A percentile compares a stretch with the other conserved stretches of the same genome.
phyloP scores from a whole-genome alignment of 2,797 vertebrate genomes.

The Nyctalus aviator region DNA sequence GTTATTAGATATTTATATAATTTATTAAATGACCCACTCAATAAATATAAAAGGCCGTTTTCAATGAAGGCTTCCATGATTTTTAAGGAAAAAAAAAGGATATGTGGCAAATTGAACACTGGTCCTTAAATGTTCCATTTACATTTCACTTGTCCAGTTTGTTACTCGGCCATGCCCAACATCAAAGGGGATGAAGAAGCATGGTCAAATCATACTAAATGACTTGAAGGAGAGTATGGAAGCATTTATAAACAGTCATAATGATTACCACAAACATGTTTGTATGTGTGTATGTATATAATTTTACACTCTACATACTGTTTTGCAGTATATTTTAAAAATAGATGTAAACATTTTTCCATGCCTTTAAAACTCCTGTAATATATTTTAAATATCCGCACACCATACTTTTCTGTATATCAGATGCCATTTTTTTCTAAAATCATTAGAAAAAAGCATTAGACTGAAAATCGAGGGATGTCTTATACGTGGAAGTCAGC shows the following conservation, averaged over 20 bases:
- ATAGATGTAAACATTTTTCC: neutral
- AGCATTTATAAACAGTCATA: neutral
- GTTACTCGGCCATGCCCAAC: neutral
- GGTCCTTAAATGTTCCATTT: neutral
- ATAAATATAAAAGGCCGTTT: neutral
- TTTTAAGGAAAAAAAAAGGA: neutral
- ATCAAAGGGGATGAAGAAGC: neutral
- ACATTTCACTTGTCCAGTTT: neutral
- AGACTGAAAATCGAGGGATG: too few species aligned
- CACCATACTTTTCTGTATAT: too few species aligned
- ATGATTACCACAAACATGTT: neutral
- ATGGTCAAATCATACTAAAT: neutral
- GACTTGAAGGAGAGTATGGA: neutral
- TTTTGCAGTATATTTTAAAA: slow-evolving; percentile 21
- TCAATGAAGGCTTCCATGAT: neutral
- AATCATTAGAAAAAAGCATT: too few species aligned
- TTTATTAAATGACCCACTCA: neutral
- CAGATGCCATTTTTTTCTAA: too few species aligned
- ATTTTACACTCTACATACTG: neutral
- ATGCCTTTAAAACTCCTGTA: neutral
- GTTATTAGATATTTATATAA: neutral
- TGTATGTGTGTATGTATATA: neutral
- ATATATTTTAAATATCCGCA: slow-evolving; percentile 31
- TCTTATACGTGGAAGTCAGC: too few species aligned
- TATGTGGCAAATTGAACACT: neutral